Evolutionary conservation across 2,113 vertebrate genomes (phyloP).

Genomic region (Crocuta crocuta): DNA sequence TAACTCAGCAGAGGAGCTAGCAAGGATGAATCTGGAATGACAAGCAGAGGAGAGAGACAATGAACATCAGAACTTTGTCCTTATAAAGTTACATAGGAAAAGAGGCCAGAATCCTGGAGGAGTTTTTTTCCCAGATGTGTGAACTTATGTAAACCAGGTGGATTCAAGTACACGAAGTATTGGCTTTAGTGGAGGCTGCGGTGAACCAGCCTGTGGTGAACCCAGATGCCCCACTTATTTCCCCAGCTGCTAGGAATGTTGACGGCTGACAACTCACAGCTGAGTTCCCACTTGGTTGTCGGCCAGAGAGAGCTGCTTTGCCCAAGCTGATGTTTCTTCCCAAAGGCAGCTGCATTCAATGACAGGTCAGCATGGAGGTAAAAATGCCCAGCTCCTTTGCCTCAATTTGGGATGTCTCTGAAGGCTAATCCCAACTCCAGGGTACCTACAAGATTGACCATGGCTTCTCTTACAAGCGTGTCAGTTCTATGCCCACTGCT

Average conservation of each 20-base stretch:
- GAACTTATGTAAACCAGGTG: not conserved
- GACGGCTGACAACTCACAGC: not conserved
- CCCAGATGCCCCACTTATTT: not conserved
- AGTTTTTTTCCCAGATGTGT: not conserved
- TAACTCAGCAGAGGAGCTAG: not conserved
- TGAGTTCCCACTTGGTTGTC: not conserved
- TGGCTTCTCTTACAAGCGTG: not conserved
- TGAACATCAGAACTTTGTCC: not conserved
- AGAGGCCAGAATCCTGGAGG: constrained; percentile 29
- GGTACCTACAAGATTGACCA: not conserved
- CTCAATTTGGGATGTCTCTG: not conserved
- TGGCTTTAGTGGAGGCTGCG: not conserved
- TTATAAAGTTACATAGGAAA: constrained; percentile 10
- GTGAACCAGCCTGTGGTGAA: not conserved
- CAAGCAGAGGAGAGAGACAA: not conserved
- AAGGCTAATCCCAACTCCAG: not conserved
- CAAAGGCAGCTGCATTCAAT: not conserved
- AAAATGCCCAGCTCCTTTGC: not conserved
- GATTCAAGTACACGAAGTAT: not conserved
- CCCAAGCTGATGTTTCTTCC: not conserved
- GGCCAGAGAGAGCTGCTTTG: not conserved
- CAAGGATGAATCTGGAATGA: not conserved
- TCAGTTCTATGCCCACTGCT: not conserved
- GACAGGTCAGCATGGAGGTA: not conserved
- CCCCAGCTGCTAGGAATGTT: not conserved